Conservation (phyloP, 2,888 invertebrate species). For the Sericinus montela region DNA sequence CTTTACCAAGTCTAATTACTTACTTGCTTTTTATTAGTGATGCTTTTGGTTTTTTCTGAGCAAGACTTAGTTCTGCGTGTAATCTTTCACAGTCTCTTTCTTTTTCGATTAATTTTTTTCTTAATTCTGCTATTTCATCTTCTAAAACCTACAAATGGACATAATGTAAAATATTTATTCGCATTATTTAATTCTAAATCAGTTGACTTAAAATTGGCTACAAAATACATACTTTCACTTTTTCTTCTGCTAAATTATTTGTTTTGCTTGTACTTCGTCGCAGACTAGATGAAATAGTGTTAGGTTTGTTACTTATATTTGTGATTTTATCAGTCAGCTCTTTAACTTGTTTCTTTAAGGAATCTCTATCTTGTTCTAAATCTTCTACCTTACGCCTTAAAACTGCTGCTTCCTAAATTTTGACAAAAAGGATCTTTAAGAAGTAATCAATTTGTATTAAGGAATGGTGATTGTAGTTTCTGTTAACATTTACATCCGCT, state of each 20-base stretch:
- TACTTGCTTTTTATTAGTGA: conserved; percentile 82
- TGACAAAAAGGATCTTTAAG: not conserved
- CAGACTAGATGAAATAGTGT: conserved; percentile 45
- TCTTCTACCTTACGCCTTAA: conserved; percentile 91
- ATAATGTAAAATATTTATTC: not conserved
- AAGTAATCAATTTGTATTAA: too few species aligned
- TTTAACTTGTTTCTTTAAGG: conserved; percentile 85
- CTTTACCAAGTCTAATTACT: conserved; percentile 36
- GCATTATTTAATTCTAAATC: too few species aligned
- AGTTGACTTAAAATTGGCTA: not conserved
- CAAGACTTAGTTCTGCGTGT: conserved; percentile 83
- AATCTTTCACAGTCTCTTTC: conserved; percentile 89
- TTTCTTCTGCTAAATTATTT: conserved; percentile 81
- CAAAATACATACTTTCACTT: conserved; percentile 74
- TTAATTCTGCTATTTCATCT: conserved; percentile 85
- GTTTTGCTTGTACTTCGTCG: conserved; percentile 56
- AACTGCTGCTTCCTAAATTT: conserved; percentile 85
- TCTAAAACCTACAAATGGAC: conserved; percentile 76
- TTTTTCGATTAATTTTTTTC: conserved; percentile 89
- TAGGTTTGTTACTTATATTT: conserved; percentile 55
- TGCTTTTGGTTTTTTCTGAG: conserved; percentile 81
- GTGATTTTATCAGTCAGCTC: conserved; percentile 87
- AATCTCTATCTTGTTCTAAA: conserved; percentile 88
- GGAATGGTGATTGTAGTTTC: too few species aligned
- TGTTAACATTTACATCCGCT: too few species aligned